A percentile compares a stretch with the other conserved stretches of the same genome.
phyloP scores from a whole-genome alignment of 2,888 invertebrate species.

The Seira sanloemensis region DNA sequence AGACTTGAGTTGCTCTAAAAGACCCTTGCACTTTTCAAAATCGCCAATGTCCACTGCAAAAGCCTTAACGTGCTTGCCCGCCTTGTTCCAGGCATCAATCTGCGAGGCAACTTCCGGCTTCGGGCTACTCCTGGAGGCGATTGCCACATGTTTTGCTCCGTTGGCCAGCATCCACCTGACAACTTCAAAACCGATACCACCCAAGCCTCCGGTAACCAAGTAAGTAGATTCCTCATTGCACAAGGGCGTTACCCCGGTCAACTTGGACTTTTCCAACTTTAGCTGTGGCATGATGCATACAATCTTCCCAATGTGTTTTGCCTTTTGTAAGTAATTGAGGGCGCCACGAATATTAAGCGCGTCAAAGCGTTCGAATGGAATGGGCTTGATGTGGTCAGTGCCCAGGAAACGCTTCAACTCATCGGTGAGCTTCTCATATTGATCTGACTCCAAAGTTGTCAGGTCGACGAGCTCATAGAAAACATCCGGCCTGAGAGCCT shows the following conservation, averaged over 20 bases:
- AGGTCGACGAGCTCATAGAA: constrained; percentile 56
- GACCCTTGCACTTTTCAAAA: constrained; percentile 11
- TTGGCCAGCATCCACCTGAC: constrained; percentile 45
- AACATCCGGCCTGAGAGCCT: constrained; percentile 46
- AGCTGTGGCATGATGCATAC: constrained; percentile 55
- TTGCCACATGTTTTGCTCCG: constrained; percentile 49
- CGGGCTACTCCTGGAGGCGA: constrained; percentile 25
- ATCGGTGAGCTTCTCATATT: constrained; percentile 18
- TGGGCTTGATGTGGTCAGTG: constrained; percentile 20
- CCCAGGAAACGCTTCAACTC: constrained; percentile 23
- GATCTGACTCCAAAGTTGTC: background rate
- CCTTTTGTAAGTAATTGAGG: constrained; percentile 48
- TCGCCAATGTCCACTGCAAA: constrained; percentile 24
- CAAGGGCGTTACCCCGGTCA: background rate
- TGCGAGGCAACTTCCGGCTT: background rate
- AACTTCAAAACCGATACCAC: constrained; percentile 54
- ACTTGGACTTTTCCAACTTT: background rate
- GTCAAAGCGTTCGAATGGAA: constrained; percentile 60
- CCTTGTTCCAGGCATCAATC: constrained; percentile 23
- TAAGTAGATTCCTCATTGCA: constrained; percentile 45
- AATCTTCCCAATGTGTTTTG: constrained; percentile 63
- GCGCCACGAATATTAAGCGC: constrained; percentile 47
- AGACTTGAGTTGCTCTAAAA: background rate
- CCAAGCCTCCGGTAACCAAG: constrained; percentile 52
- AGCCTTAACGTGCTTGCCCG: constrained; percentile 20